Evolutionary conservation across 2,113 vertebrate species (phyloP), one percentile per base, ranked within the genome.

Genomic region (Maccullochella peelii): DNA sequence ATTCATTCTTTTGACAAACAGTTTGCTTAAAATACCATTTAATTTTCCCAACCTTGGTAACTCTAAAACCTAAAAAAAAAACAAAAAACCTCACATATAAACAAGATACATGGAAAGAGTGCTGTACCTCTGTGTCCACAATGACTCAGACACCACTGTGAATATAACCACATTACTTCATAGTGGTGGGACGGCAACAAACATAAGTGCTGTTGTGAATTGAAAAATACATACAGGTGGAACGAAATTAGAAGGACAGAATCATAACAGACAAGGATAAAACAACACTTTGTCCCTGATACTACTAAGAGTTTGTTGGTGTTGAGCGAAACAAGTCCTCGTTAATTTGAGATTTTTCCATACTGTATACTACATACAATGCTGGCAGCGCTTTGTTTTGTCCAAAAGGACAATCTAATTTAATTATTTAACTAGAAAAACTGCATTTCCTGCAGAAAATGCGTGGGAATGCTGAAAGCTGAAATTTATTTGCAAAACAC

Each of bases 161-260:
- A 73, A 42, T 54, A 54, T 27, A 80, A 73, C n/a, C 71, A 73
- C 71, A 58, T 55, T 12, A 72, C 23, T 25, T 57, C 6, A 44
- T 25, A 40, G 80, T 65, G 55, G 44, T 30, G 8, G 85, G 87
- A 90, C 73, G 83, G 83, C 67, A 47, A 84, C 75, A 91, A 83
- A 86, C 67, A 84, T 14, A 87, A 75, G 68, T 86, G 77, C 49
- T 84, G 82, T 63, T 47, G 80, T 84, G 90, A 81, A 91, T 91
- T 91, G 30, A 89, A 88, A 92, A 90, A 92, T 89, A 93, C 86
- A 94, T 78, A 42, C 23, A 4, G 4, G 38, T 79, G 74, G 89
- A 87, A 88, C 77, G 67, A 80, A 42, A 86, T 79, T 25, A 63
- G 40, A 7, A 69, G 38, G 73, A 85, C 21, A 80, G 49, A 61